These are phyloP conservation scores for Lepidurus packardi DNA, from an alignment of 1,140 invertebrate species.

Conservation along the genomic window DNA sequence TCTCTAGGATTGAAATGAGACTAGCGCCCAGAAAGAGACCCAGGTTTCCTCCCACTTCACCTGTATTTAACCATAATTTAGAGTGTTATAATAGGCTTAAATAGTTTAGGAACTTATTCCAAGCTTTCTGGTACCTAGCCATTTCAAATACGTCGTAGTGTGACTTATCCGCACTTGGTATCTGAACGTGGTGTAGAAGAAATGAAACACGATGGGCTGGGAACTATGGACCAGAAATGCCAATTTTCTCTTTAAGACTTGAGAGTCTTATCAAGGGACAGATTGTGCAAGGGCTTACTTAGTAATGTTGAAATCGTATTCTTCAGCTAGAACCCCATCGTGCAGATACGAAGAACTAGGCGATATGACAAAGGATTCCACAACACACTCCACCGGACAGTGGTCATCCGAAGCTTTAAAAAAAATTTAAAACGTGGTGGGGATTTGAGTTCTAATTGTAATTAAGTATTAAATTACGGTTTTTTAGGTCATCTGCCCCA, in stretches of 20 bases:
- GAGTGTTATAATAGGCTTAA: neutral
- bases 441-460: too few species aligned
- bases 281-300: neutral
- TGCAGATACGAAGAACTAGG: too few species aligned
- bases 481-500: too few species aligned
- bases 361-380: too few species aligned
- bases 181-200: neutral
- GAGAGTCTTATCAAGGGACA: neutral
- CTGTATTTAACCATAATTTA: neutral
- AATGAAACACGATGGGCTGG: neutral
- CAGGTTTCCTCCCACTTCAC: constrained; percentile 27
- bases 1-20: constrained; percentile 6
- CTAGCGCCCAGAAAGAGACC: constrained; percentile 25
- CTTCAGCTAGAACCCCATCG: too few species aligned
- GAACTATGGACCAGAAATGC: neutral
- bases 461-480: too few species aligned
- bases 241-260: neutral
- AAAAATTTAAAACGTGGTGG: too few species aligned
- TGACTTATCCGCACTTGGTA: neutral
- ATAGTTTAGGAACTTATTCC: neutral
- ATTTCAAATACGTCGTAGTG: neutral
- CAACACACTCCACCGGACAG: too few species aligned
- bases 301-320: too few species aligned
- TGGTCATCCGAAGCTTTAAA: too few species aligned
- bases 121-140: neutral